These are phyloP conservation scores for Cyrtodaria siliqua DNA, from an alignment of 2,888 invertebrate genomes.

Conservation along the genomic window DNA sequence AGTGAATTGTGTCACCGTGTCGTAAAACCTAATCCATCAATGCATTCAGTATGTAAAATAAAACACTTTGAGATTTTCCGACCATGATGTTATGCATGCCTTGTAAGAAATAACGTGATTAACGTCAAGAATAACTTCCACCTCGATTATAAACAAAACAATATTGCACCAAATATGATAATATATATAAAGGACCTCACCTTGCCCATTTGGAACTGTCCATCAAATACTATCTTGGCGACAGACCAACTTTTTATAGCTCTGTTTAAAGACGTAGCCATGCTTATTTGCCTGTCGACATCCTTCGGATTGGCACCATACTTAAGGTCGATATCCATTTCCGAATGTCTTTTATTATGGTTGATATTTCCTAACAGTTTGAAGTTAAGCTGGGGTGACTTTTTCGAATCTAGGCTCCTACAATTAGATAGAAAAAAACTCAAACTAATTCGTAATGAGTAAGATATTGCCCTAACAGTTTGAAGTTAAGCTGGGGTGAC, in stretches of 20 bases:
- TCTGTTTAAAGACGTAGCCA: constrained; percentile 51
- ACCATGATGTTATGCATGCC: too few relatives aligned
- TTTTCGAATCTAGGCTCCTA: constrained; percentile 63
- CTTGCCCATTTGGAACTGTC: constrained; percentile 40
- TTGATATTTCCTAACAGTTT: constrained; percentile 53
- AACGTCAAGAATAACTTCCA: too few relatives aligned
- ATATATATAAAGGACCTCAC: constrained; percentile 24
- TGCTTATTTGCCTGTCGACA: constrained; percentile 48
- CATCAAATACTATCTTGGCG: constrained; percentile 28
- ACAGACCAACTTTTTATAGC: constrained; percentile 36
- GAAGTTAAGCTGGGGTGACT: constrained; percentile 46
- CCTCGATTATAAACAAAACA: too few relatives aligned
- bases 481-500: constrained; percentile 49
- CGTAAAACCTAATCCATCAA: too few relatives aligned
- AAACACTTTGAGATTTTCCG: too few relatives aligned
- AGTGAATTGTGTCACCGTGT: too few relatives aligned
- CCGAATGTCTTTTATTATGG: constrained; percentile 64
- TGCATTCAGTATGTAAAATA: too few relatives aligned
- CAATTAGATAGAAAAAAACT: not conserved
- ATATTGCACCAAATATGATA: too few relatives aligned
- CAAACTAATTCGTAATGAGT: too few relatives aligned
- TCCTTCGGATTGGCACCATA: constrained; percentile 69
- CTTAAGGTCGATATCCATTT: constrained; percentile 49
- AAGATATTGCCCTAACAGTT: too few relatives aligned
- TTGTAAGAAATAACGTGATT: too few relatives aligned